Evolutionary conservation across 2,888 invertebrate species (phyloP).

Genomic region (Netelia fuscicornis): DNA sequence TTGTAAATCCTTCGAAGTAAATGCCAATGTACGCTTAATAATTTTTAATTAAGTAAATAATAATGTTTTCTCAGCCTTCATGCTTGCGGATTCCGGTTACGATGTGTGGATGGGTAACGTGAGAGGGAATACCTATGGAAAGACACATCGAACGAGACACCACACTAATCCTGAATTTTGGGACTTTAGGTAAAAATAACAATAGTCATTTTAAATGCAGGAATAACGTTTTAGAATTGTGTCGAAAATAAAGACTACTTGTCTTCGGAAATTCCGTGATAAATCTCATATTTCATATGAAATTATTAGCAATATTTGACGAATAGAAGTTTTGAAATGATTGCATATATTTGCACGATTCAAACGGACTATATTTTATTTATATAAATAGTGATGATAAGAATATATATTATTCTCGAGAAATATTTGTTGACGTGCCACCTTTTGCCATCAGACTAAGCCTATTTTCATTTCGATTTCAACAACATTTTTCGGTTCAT

Average conservation of each 20-base stretch:
- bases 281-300: too few species aligned
- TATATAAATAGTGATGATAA: too few species aligned
- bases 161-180: slow-evolving; percentile 85
- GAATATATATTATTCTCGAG: too few species aligned
- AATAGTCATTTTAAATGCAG: neutral
- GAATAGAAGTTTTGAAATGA: too few species aligned
- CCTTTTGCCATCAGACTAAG: too few species aligned
- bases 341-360: too few species aligned
- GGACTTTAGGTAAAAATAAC: slow-evolving; percentile 85
- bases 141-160: slow-evolving; percentile 83
- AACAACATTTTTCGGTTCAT: neutral
- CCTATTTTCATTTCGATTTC: neutral
- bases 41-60: neutral
- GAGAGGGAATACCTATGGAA: slow-evolving; percentile 86
- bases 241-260: too few species aligned
- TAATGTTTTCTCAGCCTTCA: slow-evolving; percentile 83
- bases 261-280: too few species aligned
- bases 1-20: slow-evolving; percentile 70
- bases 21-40: neutral
- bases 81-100: slow-evolving; percentile 87
- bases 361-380: too few species aligned
- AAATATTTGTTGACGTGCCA: too few species aligned
- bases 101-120: slow-evolving; percentile 88
- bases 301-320: too few species aligned
- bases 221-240: neutral